These are phyloP conservation scores for Drosophila funebris DNA, from an alignment of 1,140 invertebrate species.

Conservation along the genomic window DNA sequence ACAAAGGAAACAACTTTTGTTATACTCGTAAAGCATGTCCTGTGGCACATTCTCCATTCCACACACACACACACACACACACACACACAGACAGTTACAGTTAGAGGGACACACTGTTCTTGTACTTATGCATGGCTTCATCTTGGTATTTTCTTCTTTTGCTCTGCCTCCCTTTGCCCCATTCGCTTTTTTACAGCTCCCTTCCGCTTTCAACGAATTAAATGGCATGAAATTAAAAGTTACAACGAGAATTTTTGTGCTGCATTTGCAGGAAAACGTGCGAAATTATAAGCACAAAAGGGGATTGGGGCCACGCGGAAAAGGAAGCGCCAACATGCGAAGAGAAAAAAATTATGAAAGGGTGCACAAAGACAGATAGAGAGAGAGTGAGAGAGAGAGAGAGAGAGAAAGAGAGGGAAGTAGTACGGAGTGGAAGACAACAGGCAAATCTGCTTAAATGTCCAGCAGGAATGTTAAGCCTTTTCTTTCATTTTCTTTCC, in stretches of 20 bases:
- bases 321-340: conserved; percentile 47
- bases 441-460: conserved; percentile 78
- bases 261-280: conserved; percentile 82
- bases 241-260: conserved; percentile 79
- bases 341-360: conserved; percentile 59
- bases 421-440: conserved; percentile 64
- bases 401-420: conserved; percentile 12
- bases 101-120: conserved; percentile 29
- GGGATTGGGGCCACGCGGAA: conserved; percentile 30
- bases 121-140: conserved; percentile 60
- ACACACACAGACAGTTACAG: conserved; percentile 10
- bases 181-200: conserved; percentile 21
- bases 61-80: conserved; percentile 28
- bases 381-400: conserved; percentile 9
- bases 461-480: conserved; percentile 70
- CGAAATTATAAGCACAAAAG: conserved; percentile 81
- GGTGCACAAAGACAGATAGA: background rate
- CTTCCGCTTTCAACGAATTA: conserved; percentile 78
- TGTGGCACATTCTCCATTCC: conserved; percentile 66
- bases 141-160: conserved; percentile 66
- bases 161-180: background rate
- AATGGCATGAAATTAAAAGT: conserved; percentile 83
- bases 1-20: conserved; percentile 73
- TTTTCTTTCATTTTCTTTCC: conserved; percentile 44
- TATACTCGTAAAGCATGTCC: conserved; percentile 70